Evolutionary conservation across 2,888 invertebrate species (phyloP), one percentile per base, ranked within the genome.

Genomic region (Andrena bucephala): DNA sequence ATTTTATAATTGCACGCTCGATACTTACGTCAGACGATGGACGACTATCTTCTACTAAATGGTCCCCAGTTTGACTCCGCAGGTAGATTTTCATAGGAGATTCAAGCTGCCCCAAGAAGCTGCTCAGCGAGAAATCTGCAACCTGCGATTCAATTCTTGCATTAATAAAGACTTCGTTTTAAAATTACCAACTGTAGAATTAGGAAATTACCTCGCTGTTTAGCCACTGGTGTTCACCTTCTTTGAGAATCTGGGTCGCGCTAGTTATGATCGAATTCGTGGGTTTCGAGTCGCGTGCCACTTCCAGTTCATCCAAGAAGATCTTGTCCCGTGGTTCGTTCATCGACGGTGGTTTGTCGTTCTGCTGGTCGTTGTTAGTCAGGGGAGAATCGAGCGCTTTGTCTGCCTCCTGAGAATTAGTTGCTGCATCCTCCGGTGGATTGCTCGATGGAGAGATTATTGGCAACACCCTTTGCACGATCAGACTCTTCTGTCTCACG

Each of bases 61-160:
- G 91, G 72, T 91, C 93, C 62, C 91, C 92, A 2, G 90, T 87
- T 77, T 93, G 93, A 85, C 90, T 92, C 84, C 90, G 89, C 52
- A 92, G 92, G 24, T 92, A 93, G 81, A 77, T 89, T 93, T 96
- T 96, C 78, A 95, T 92, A 0, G 96, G 96, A 0, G 96, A 97
- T 91, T 98, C 98, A 85, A 98, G 95, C 90, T 97, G 97, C 0
- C 97, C 97, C 72, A 98, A 95, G 92, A 98, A 96, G 94, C 97
- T 97, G 94, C 97, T 97, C 69, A 98, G 95, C 6, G 98, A 98
- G 94, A 98, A 97, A 94, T 98, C 98, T 74, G 96, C 96, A 29
- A 94, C 92, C 93, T 94, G 66, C 59, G 93, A 93, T 89, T 81
- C 86, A 54, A 81, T 84, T 29, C 13, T 62, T 50, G 31, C 16